A percentile compares a stretch with the other conserved stretches of the same genome.
Evolutionary conservation across 1,140 invertebrate genomes (phyloP).

Genomic region (Bicyclus anynana): DNA sequence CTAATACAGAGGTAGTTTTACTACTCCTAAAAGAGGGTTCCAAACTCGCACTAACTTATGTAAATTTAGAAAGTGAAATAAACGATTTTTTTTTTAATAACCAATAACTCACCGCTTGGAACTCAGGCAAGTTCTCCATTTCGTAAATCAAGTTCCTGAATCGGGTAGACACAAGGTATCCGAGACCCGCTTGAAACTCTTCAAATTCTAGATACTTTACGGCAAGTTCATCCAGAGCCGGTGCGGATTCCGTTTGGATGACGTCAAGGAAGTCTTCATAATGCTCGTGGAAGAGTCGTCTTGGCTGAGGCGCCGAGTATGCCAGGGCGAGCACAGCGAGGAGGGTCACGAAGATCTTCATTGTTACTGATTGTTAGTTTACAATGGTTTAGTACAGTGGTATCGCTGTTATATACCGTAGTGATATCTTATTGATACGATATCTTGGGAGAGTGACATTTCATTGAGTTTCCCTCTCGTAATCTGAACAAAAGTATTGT

Average conservation of each 20-base stretch:
- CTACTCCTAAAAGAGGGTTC: no score
- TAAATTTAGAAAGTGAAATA: no score
- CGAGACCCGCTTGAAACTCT: slow-evolving; percentile 41
- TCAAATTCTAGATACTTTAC: slow-evolving; percentile 50
- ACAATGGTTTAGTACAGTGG: not conserved
- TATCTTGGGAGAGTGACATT: slow-evolving; percentile 3
- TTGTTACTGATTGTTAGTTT: slow-evolving; percentile 23
- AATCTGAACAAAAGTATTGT: no score
- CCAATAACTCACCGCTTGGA: slow-evolving; percentile 53
- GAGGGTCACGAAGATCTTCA: slow-evolving; percentile 47
- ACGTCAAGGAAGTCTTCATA: slow-evolving; percentile 53
- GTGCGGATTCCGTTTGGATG: slow-evolving; percentile 39
- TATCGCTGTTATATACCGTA: slow-evolving; percentile 5
- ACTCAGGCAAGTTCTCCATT: slow-evolving; percentile 63
- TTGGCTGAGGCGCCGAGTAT: slow-evolving; percentile 48
- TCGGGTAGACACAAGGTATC: slow-evolving; percentile 40
- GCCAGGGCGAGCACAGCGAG: slow-evolving; percentile 38
- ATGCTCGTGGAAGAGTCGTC: slow-evolving; percentile 60
- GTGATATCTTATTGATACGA: slow-evolving; percentile 16
- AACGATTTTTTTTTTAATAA: no score
- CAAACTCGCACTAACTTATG: no score
- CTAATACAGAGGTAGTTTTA: no score
- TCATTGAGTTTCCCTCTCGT: not conserved
- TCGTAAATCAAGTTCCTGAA: slow-evolving; percentile 56
- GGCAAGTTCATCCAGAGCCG: slow-evolving; percentile 33